phyloP scores from a whole-genome alignment of 1,140 invertebrate genomes.

The Tribolium madens region DNA sequence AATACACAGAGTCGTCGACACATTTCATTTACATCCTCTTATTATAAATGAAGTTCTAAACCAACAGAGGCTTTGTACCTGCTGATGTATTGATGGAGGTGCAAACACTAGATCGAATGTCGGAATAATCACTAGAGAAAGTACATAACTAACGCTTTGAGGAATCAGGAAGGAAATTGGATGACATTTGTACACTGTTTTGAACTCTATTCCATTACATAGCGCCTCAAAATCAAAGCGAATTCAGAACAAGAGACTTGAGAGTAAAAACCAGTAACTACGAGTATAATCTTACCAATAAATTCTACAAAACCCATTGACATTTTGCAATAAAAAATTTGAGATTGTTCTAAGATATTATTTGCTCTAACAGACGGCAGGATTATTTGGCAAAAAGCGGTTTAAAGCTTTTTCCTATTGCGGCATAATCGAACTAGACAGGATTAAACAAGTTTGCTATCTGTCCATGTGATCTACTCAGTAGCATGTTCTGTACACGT shows the following conservation, averaged over 20 bases:
- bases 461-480: background rate
- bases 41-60: constrained; percentile 29
- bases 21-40: constrained; percentile 15
- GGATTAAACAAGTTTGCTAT: constrained; percentile 19
- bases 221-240: background rate
- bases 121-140: background rate
- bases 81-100: constrained; percentile 1
- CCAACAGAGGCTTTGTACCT: constrained; percentile 6
- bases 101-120: background rate
- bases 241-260: too few relatives aligned
- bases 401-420: too few relatives aligned
- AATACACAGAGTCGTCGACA: constrained; percentile 26
- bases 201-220: background rate
- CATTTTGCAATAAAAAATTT: too few relatives aligned
- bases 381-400: too few relatives aligned
- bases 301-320: too few relatives aligned
- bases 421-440: background rate
- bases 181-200: background rate
- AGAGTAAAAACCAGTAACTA: too few relatives aligned
- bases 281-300: too few relatives aligned
- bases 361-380: too few relatives aligned
- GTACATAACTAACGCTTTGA: background rate
- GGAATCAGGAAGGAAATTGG: background rate
- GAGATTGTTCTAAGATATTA: too few relatives aligned
- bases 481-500: constrained; percentile 7